phyloP scores from a whole-genome alignment of 2,113 vertebrate species.

The Pardalotus punctatus region DNA sequence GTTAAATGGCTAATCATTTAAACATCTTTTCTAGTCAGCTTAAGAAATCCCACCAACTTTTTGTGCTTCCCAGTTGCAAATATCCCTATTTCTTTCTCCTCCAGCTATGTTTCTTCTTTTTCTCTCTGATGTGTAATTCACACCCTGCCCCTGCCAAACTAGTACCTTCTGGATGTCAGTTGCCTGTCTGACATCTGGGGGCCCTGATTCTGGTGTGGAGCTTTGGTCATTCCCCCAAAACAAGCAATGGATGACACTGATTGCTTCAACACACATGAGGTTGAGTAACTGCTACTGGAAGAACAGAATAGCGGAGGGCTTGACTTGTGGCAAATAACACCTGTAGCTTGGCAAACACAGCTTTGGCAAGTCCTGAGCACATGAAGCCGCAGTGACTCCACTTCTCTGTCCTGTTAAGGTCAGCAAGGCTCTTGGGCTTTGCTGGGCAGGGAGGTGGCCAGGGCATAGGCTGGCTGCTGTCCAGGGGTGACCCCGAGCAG shows the following conservation, averaged over 20 bases:
- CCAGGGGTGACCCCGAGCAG: rapidly evolving
- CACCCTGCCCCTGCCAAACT: not conserved
- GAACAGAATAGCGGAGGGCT: not conserved
- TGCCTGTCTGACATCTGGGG: not conserved
- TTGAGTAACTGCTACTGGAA: not conserved
- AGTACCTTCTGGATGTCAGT: not conserved
- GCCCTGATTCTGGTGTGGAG: rapidly evolving
- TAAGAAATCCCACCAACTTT: not conserved
- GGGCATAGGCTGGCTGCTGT: not conserved
- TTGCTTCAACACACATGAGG: not conserved
- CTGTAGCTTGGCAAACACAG: not conserved
- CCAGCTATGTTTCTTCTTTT: not conserved
- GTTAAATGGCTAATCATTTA: not conserved
- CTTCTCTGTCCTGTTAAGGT: not conserved
- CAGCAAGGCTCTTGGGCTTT: not conserved
- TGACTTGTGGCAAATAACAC: not conserved
- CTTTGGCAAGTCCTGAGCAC: not conserved
- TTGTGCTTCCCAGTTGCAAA: not conserved
- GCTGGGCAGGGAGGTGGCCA: not conserved
- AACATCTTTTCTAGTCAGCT: not conserved
- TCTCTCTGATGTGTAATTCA: not conserved
- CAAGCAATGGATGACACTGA: not conserved
- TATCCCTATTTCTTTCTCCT: not conserved
- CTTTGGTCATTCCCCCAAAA: not conserved
- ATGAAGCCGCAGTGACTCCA: not conserved